A percentile compares a stretch with the other conserved stretches of the same genome.
phyloP scores from a whole-genome alignment of 1,140 invertebrate species.

The Spodoptera litura region DNA sequence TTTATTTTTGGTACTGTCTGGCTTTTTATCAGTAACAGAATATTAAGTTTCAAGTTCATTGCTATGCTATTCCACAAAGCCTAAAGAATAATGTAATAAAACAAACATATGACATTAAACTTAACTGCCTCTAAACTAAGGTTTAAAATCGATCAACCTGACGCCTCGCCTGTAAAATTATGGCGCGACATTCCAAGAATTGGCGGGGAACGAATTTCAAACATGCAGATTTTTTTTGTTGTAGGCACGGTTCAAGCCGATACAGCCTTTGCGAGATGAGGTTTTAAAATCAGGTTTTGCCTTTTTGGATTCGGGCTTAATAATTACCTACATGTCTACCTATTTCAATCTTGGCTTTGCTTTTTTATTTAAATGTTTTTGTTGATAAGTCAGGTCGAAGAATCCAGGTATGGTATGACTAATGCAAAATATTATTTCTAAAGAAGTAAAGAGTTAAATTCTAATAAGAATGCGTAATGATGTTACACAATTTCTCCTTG shows the following conservation, averaged over 20 bases:
- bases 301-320: conserved; percentile 8
- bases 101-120: not conserved
- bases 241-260: not conserved
- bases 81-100: conserved; percentile 10
- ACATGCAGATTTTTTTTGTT: conserved; percentile 30
- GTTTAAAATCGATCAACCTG: conserved; percentile 9
- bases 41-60: conserved; percentile 29
- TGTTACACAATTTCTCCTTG: conserved; percentile 5
- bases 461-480: conserved; percentile 4
- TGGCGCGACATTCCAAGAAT: conserved; percentile 34
- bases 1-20: too few relatives aligned
- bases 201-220: conserved; percentile 38
- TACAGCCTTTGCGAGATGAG: conserved; percentile 12
- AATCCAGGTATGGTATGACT: too few relatives aligned
- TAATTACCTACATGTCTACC: not conserved
- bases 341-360: not conserved
- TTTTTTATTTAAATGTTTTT: not conserved
- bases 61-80: conserved; percentile 38
- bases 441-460: not conserved
- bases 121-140: not conserved
- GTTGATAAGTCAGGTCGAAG: too few relatives aligned
- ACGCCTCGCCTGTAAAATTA: not conserved
- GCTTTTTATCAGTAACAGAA: not conserved
- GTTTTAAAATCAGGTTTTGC: conserved; percentile 23
- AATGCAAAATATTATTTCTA: not conserved